Evolutionary conservation across 2,888 invertebrate species (phyloP).

Genomic region (Itoplectis maculator): DNA sequence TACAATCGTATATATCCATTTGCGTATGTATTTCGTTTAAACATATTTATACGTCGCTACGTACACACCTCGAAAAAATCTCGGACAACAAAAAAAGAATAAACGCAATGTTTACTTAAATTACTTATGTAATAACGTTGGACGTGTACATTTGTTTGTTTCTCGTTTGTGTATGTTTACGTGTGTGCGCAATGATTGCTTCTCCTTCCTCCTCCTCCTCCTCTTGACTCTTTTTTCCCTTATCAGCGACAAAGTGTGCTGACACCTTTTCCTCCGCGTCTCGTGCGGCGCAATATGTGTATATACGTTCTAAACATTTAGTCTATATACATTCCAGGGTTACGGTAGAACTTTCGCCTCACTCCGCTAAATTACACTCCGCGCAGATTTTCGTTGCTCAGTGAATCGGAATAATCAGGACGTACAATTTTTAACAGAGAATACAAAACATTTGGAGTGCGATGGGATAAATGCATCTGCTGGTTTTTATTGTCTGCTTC

Average conservation of each 20-base stretch:
- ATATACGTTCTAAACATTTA: slow-evolving; percentile 57
- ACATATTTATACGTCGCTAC: slow-evolving; percentile 46
- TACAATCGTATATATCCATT: slow-evolving; percentile 43
- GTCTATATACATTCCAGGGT: slow-evolving; percentile 74
- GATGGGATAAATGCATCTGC: slow-evolving; percentile 18
- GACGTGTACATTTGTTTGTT: slow-evolving; percentile 69
- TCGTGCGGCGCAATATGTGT: slow-evolving; percentile 31
- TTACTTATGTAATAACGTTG: slow-evolving; percentile 72
- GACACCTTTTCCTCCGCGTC: slow-evolving; percentile 29
- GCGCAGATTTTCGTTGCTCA: no score
- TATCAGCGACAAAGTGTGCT: slow-evolving; percentile 41
- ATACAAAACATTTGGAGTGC: not conserved
- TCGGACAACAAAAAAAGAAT: slow-evolving; percentile 52
- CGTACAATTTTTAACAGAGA: not conserved
- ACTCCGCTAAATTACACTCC: slow-evolving; percentile 15
- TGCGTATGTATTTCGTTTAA: slow-evolving; percentile 63
- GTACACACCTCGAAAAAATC: slow-evolving; percentile 52
- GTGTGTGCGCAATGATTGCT: slow-evolving; percentile 49
- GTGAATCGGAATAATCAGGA: no score
- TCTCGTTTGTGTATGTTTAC: slow-evolving; percentile 61
- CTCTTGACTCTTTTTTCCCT: slow-evolving; percentile 1
- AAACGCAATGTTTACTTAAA: slow-evolving; percentile 72
- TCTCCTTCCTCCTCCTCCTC: not conserved
- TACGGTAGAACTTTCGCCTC: slow-evolving; percentile 64
- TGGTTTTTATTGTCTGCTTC: not conserved